Evolutionary conservation across 2,113 vertebrate species (phyloP).

Genomic region (Ciconia stormi): DNA sequence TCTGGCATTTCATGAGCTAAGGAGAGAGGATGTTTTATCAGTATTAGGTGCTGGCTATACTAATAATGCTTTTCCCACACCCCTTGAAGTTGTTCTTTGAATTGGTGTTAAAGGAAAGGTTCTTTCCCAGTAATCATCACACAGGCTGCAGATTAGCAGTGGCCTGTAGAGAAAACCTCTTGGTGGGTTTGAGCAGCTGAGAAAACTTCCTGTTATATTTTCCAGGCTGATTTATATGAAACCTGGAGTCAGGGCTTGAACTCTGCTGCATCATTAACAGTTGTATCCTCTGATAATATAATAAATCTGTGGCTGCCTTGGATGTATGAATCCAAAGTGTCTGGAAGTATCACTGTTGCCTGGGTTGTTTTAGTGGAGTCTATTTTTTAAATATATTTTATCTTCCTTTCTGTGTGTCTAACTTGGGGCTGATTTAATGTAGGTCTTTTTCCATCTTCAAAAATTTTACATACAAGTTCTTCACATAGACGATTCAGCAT

Average conservation of each 20-base stretch:
- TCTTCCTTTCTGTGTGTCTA: neutral
- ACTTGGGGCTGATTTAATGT: neutral
- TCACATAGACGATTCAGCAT: neutral
- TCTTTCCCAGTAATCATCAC: neutral
- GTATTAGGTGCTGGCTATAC: neutral
- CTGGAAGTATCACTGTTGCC: neutral
- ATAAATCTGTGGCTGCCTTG: slow-evolving; percentile 20
- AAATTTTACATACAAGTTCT: neutral
- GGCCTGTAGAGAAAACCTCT: neutral
- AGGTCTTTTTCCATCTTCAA: neutral
- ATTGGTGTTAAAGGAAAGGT: neutral
- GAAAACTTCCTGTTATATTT: neutral
- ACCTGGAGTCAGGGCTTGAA: slow-evolving; percentile 7
- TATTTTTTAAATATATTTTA: neutral
- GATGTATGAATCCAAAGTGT: neutral
- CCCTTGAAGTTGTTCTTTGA: neutral
- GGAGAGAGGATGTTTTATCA: neutral
- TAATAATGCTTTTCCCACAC: neutral
- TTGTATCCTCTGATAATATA: neutral
- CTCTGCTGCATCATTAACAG: neutral
- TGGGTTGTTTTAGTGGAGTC: neutral
- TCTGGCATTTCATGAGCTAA: neutral
- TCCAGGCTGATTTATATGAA: neutral
- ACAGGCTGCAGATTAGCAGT: neutral
- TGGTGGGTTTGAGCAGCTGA: neutral